Evolutionary conservation across 2,797 vertebrate genomes (phyloP).

Genomic region (Halcyon leucocephala): DNA sequence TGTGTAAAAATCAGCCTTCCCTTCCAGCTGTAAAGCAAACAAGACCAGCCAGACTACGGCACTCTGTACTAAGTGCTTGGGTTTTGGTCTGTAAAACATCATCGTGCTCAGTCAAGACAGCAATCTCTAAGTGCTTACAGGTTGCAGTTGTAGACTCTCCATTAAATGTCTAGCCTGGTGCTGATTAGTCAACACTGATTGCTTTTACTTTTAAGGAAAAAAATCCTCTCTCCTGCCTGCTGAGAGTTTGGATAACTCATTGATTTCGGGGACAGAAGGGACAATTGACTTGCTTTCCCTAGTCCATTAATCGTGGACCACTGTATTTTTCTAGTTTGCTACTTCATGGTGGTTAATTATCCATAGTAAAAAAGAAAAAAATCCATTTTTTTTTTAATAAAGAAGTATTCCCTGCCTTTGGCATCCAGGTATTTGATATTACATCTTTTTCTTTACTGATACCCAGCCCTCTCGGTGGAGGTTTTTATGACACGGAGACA

Average conservation of each 20-base stretch:
- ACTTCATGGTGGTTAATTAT: background rate
- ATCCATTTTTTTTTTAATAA: background rate
- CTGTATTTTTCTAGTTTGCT: background rate
- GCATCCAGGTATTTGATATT: background rate
- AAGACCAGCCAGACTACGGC: background rate
- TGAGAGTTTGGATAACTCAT: background rate
- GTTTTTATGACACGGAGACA: background rate
- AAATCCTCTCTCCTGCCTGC: background rate
- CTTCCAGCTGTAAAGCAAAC: background rate
- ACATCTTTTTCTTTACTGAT: background rate
- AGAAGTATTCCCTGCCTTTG: background rate
- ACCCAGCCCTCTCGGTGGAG: background rate
- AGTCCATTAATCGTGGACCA: background rate
- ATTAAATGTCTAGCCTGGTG: background rate
- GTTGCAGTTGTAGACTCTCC: background rate
- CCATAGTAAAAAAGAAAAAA: background rate
- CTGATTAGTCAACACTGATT: background rate
- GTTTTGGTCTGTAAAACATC: background rate
- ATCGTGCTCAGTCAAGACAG: background rate
- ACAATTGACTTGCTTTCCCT: background rate
- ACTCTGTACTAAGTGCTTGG: background rate
- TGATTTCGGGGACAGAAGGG: constrained; percentile 20
- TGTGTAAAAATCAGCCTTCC: background rate
- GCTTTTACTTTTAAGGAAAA: background rate
- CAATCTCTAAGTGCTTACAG: background rate